Percentiles rank a stretch among this genome's conserved stretches.
phyloP scores from a whole-genome alignment of 2,113 vertebrate genomes.

The Hymenochirus boettgeri region DNA sequence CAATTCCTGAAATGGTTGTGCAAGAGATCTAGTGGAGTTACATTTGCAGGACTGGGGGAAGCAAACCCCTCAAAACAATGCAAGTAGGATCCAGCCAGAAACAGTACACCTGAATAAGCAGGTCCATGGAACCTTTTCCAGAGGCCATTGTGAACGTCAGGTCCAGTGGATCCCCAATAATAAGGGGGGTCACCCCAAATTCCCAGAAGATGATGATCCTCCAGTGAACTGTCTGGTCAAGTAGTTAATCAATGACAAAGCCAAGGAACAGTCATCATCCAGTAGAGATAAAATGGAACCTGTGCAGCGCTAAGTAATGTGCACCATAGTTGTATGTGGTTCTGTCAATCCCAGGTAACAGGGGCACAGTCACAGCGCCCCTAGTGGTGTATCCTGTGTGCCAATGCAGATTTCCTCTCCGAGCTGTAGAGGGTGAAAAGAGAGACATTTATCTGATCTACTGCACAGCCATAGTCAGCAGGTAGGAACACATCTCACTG shows the following conservation, averaged over 20 bases:
- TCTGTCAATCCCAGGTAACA: not conserved
- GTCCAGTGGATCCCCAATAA: slow-evolving; percentile 28
- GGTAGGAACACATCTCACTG: slow-evolving; percentile 12
- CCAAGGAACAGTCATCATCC: slow-evolving; percentile 23
- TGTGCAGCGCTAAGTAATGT: slow-evolving; percentile 22
- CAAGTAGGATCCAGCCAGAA: slow-evolving; percentile 66
- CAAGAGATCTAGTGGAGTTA: slow-evolving; percentile 78
- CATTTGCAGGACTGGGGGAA: slow-evolving; percentile 74
- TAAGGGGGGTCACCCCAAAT: not conserved
- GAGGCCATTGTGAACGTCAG: slow-evolving; percentile 66
- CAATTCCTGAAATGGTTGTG: slow-evolving; percentile 63
- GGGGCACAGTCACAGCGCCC: not conserved
- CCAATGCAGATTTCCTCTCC: not conserved
- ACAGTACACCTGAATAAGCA: slow-evolving; percentile 63
- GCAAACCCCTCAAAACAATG: slow-evolving; percentile 64
- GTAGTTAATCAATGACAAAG: slow-evolving; percentile 6
- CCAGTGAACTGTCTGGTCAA: too few relatives aligned
- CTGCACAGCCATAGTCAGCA: slow-evolving; percentile 3
- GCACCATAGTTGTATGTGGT: slow-evolving; percentile 3
- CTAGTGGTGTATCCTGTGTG: too few relatives aligned
- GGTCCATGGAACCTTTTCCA: slow-evolving; percentile 66
- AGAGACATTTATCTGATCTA: too few relatives aligned
- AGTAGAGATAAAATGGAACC: too few relatives aligned
- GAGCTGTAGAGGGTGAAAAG: too few relatives aligned
- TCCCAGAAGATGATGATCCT: too few relatives aligned